These are phyloP conservation scores for Parapristionchus giblindavisi DNA, from an alignment of 2,888 invertebrate species.

Conservation along the genomic window DNA sequence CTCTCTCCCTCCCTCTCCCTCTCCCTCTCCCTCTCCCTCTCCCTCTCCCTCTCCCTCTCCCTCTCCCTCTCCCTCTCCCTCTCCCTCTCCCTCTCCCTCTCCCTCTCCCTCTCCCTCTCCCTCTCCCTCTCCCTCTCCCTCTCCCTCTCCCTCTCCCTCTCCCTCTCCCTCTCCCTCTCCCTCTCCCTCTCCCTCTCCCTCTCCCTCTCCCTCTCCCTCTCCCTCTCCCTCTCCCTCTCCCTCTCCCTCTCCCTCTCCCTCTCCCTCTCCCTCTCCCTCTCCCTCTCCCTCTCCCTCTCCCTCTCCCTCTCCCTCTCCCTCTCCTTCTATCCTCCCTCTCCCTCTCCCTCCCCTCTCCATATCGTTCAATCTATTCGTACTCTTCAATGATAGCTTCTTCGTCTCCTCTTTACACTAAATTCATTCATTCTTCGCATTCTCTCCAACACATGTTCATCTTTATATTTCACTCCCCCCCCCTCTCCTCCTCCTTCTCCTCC, in stretches of 20 bases:
- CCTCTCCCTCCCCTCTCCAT: not conserved
- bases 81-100: not conserved
- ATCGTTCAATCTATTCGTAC: constrained; percentile 17
- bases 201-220: not conserved
- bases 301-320: not conserved
- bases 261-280: constrained; percentile 4
- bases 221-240: not conserved
- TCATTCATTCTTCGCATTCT: not conserved
- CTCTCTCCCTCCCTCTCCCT: not conserved
- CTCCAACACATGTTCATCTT: not conserved
- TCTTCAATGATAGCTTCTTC: constrained; percentile 12
- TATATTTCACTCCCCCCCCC: not conserved
- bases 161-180: not conserved
- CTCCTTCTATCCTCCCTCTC: not conserved
- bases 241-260: not conserved
- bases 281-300: not conserved
- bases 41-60: not conserved
- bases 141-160: not conserved
- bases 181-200: not conserved
- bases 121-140: not conserved
- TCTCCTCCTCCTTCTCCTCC: not conserved
- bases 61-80: not conserved
- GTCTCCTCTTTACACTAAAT: not conserved
- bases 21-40: not conserved
- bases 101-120: not conserved